Conservation (phyloP, 2,113 vertebrate genomes). For the Aplodontia rufa region DNA sequence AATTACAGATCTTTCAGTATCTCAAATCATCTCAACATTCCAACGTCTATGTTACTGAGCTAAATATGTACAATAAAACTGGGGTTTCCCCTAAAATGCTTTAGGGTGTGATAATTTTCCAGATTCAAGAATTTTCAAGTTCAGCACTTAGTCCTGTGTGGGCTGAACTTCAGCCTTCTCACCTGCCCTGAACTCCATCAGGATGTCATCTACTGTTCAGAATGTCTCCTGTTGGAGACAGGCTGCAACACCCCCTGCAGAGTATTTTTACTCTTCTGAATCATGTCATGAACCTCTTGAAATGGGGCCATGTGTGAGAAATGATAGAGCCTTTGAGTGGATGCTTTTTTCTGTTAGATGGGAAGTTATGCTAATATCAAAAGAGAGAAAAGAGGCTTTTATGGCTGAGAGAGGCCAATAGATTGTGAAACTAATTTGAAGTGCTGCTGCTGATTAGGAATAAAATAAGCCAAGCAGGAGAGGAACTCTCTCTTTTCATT, state of each 20-base stretch:
- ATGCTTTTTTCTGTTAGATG: slow-evolving; percentile 24
- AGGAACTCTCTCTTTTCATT: slow-evolving; percentile 56
- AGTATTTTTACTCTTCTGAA: slow-evolving; percentile 9
- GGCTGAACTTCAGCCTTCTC: neutral
- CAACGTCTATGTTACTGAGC: neutral
- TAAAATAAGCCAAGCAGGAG: slow-evolving; percentile 58
- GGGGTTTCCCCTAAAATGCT: neutral
- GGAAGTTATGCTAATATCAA: slow-evolving; percentile 23
- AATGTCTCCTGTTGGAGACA: neutral
- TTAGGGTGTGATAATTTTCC: slow-evolving; percentile 37
- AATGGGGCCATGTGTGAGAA: neutral
- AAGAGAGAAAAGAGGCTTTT: slow-evolving; percentile 52
- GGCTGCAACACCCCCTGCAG: neutral
- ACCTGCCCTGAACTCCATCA: neutral
- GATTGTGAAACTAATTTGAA: slow-evolving; percentile 64
- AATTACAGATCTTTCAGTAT: neutral
- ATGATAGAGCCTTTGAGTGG: neutral
- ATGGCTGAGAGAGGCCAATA: slow-evolving; percentile 40
- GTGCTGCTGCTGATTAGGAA: slow-evolving; percentile 59
- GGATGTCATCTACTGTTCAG: neutral
- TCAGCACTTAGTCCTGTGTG: slow-evolving; percentile 9
- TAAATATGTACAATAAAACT: neutral
- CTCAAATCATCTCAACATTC: neutral
- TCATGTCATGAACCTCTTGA: neutral
- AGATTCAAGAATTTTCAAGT: slow-evolving; percentile 49